Evolutionary conservation across 2,888 invertebrate species (phyloP).

Genomic region (Phorcus lineatus): DNA sequence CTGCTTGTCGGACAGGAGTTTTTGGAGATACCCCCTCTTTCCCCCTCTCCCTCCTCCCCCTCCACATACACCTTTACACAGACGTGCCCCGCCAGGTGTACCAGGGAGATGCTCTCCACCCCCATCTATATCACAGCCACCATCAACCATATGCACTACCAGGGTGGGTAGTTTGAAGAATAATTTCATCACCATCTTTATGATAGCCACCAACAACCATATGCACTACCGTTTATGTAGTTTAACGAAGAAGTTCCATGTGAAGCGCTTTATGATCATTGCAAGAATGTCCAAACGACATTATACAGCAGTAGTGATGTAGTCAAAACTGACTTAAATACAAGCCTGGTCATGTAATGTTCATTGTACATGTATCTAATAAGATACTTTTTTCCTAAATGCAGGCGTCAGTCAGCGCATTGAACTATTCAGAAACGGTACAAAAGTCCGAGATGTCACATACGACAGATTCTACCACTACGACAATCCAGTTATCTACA

Average conservation of each 20-base stretch:
- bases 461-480: conserved; percentile 48
- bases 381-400: background rate
- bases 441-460: conserved; percentile 42
- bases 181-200: no score
- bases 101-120: conserved; percentile 53
- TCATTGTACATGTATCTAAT: no score
- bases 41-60: conserved; percentile 33
- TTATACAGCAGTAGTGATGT: no score
- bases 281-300: no score
- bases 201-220: no score
- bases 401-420: conserved; percentile 47
- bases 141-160: conserved; percentile 66
- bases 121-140: conserved; percentile 59
- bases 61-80: conserved; percentile 40
- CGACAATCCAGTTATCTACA: conserved; percentile 51
- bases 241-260: no score
- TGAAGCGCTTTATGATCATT: no score
- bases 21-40: conserved; percentile 33
- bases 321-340: no score
- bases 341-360: no score
- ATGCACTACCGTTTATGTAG: no score
- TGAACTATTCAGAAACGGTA: conserved; percentile 42
- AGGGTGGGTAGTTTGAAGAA: conserved; percentile 42
- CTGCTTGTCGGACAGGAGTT: conserved; percentile 42
- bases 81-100: conserved; percentile 54